Base-by-base conservation (phyloP, 2,888 invertebrate species). In the Coenonympha arcania region DNA sequence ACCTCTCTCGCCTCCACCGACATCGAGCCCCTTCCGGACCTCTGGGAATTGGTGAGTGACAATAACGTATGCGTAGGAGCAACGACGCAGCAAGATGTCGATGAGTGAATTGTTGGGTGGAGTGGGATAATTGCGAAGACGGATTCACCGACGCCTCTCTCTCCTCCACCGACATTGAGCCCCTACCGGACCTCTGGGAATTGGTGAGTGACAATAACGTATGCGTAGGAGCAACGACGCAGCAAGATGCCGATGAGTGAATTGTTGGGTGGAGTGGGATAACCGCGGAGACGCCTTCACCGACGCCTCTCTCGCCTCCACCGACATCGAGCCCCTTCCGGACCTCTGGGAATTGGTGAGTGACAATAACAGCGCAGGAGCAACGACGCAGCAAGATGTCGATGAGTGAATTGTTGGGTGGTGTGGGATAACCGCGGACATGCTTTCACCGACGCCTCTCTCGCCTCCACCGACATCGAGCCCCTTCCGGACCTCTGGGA, bases 391-490 rank as follows among this genome's bases (percentile, higher is more conserved):
- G n/a, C n/a, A n/a, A n/a, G n/a, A n/a, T n/a, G n/a, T n/a, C n/a
- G n/a, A n/a, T n/a, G n/a, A n/a, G n/a, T n/a, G n/a, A n/a, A n/a
- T n/a, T n/a, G n/a, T n/a, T 95, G 95, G 94, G 91, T 92, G 0
- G 74, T 86, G n/a, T 96, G 95, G 95, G 81, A 93, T 57, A 95
- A 91, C 73, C 86, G 88, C 39, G 87, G 89, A 52, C 66, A 72
- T 1, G 85, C 87, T 0, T 71, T 74, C 42, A 58, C 64, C 0
- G 69, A 62, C 0, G 22, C 67, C 16, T 59, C 61, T 0, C 79
- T 79, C 3, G 67, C 69, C 6, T 74, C 76, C 3, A 54, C 76
- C 0, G 75, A 79, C 57, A 71, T 68, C 8, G 92, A 93, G 54
- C 74, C 88, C 0, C 60, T 92, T 46, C 92, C 92, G 0, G 66